Evolutionary conservation across 2,888 invertebrate genomes (phyloP).

Genomic region (Cheilosia grossa): DNA sequence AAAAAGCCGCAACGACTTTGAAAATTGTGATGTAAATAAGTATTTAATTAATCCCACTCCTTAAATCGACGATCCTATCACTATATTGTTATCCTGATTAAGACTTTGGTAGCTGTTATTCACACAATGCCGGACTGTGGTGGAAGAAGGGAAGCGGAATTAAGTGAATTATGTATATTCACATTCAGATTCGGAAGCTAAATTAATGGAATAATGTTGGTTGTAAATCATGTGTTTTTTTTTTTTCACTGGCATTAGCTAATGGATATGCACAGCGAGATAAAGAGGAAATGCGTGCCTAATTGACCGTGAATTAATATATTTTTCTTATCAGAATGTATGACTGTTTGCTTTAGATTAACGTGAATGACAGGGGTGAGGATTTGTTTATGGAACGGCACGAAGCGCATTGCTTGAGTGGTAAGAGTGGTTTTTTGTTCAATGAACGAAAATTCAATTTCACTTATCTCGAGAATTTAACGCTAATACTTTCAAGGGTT

Average conservation of each 20-base stretch:
- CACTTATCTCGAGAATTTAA: no score
- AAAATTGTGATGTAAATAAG: conserved; percentile 37
- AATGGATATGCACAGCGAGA: conserved; percentile 24
- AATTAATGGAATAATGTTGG: conserved; percentile 3
- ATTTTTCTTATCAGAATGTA: neutral
- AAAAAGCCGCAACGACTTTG: neutral
- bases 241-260: neutral
- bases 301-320: conserved; percentile 23
- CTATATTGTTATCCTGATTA: conserved; percentile 31
- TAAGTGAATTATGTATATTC: conserved; percentile 21
- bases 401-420: neutral
- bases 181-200: neutral
- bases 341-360: neutral
- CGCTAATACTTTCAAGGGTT: no score
- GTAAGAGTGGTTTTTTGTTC: neutral
- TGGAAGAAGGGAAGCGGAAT: neutral
- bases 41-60: conserved; percentile 16
- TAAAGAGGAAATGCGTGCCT: conserved; percentile 19
- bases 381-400: neutral
- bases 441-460: no score
- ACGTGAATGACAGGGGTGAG: neutral
- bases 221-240: conserved; percentile 5
- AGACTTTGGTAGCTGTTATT: conserved; percentile 25
- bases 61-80: neutral
- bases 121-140: conserved; percentile 6